Percentiles rank a stretch among this genome's conserved stretches.
Evolutionary conservation across 1,140 invertebrate genomes (phyloP).

Genomic region (Mycetomoellerius zeteki): DNA sequence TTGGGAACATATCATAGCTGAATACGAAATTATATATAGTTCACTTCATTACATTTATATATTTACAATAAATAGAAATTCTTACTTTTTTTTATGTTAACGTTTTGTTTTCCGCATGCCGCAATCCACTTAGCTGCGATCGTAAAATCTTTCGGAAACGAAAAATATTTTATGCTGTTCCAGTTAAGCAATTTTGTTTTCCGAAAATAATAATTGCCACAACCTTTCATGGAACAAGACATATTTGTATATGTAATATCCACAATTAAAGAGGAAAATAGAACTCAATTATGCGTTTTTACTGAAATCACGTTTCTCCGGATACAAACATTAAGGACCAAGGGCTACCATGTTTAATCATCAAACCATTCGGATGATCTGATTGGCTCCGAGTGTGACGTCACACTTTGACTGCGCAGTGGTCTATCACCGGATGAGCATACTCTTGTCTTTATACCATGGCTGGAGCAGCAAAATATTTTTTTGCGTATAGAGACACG

Average conservation of each 20-base stretch:
- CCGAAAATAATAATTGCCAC: not conserved
- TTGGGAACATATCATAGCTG: conserved; percentile 2
- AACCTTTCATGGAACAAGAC: not conserved
- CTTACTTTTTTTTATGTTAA: conserved; percentile 16
- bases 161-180: not conserved
- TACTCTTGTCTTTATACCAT: no score
- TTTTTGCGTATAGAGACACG: no score
- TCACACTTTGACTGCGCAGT: no score
- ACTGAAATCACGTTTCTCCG: not conserved
- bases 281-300: no score
- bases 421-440: no score
- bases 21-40: not conserved
- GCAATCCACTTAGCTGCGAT: not conserved
- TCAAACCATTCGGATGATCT: no score
- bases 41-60: not conserved
- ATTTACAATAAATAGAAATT: conserved; percentile 12
- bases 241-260: no score
- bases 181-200: not conserved
- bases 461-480: no score
- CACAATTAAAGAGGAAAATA: no score
- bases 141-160: not conserved
- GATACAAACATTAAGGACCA: not conserved
- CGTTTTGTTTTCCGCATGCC: not conserved
- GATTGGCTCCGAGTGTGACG: no score
- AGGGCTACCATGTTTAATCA: no score